Percentiles rank a stretch among this genome's conserved stretches.
phyloP scores from a whole-genome alignment of 2,113 vertebrate genomes.

The Sander vitreus region DNA sequence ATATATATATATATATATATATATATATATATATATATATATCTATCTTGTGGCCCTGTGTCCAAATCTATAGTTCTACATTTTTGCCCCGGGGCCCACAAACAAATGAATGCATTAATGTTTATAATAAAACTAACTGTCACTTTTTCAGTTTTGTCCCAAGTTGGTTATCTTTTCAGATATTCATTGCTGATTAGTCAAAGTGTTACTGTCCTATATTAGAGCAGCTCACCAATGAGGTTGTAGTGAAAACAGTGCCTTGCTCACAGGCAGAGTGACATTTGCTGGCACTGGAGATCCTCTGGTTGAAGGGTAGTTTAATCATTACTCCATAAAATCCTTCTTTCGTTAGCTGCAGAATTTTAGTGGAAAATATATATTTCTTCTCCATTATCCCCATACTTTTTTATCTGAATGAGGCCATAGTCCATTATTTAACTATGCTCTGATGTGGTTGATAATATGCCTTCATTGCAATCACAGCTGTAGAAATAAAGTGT shows the following conservation, averaged over 20 bases:
- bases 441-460: neutral
- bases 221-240: neutral
- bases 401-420: neutral
- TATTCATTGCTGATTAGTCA: neutral
- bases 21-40: too few relatives aligned
- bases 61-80: neutral
- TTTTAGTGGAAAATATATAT: neutral
- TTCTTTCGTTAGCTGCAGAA: neutral
- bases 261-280: neutral
- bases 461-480: neutral
- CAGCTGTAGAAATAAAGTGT: conserved; percentile 32
- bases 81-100: neutral
- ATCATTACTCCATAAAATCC: neutral
- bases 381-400: too few relatives aligned
- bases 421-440: neutral
- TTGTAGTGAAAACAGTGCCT: neutral
- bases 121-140: neutral
- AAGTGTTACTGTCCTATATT: neutral
- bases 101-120: neutral
- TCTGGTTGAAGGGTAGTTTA: neutral
- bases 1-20: too few relatives aligned
- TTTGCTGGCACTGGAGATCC: neutral
- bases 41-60: neutral
- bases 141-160: neutral
- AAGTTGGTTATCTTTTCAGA: neutral